These are phyloP conservation scores for Drosophila arawakana DNA, from an alignment of 1,140 invertebrate species.

Conservation along the genomic window DNA sequence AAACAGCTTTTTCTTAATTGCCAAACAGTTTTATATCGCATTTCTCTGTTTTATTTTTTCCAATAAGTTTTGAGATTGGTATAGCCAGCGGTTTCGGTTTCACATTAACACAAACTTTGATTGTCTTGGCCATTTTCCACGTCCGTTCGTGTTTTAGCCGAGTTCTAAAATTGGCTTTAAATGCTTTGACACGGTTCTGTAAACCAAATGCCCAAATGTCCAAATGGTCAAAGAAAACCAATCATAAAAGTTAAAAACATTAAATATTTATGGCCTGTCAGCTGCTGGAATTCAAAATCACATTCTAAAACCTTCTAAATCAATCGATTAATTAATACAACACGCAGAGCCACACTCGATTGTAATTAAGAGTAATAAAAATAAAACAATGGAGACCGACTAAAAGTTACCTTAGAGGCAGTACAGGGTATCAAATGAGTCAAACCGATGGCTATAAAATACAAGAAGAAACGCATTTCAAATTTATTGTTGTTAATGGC, in stretches of 20 bases:
- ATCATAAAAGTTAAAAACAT: constrained; percentile 17
- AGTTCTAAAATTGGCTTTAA: constrained; percentile 39
- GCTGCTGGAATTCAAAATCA: constrained; percentile 51
- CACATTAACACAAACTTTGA: constrained; percentile 15
- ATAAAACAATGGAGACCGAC: background rate
- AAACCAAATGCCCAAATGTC: background rate
- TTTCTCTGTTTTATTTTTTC: constrained; percentile 17
- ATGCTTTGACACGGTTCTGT: constrained; percentile 59
- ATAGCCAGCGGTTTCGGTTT: constrained; percentile 33
- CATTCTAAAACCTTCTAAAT: constrained; percentile 12
- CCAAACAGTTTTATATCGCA: constrained; percentile 34
- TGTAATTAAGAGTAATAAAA: constrained; percentile 8
- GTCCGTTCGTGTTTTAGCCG: constrained; percentile 23
- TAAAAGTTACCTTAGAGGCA: background rate
- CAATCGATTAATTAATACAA: constrained; percentile 62
- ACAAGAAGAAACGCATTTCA: constrained; percentile 7
- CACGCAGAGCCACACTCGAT: constrained; percentile 50
- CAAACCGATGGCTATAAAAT: constrained; percentile 14
- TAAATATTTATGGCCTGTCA: constrained; percentile 61
- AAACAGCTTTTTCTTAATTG: constrained; percentile 21
- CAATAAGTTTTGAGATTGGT: constrained; percentile 5
- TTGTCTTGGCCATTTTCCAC: background rate
- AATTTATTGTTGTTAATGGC: background rate
- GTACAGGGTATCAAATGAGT: constrained; percentile 6
- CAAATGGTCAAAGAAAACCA: constrained; percentile 2